Conservation (phyloP, 2,113 vertebrate genomes). For the Equus quagga region DNA sequence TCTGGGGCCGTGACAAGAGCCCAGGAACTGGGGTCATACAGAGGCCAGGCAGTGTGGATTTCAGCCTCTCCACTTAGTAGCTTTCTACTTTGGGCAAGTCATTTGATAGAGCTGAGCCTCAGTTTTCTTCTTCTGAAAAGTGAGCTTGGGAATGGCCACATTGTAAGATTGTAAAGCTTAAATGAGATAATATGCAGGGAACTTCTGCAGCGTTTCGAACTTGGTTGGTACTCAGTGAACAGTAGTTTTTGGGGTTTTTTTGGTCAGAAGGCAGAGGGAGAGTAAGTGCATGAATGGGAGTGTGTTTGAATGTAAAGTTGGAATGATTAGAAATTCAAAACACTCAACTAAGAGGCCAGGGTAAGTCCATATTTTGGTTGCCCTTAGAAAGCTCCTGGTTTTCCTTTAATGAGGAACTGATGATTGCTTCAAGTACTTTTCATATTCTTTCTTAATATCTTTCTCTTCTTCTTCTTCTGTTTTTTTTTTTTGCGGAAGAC, state of each 20-base stretch:
- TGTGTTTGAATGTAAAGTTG: not conserved
- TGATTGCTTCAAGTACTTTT: not conserved
- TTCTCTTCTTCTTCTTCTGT: not conserved
- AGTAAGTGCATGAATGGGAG: not conserved
- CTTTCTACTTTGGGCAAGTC: not conserved
- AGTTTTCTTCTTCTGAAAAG: not conserved
- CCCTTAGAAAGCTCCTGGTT: not conserved
- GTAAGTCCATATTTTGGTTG: not conserved
- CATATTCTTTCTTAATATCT: not conserved
- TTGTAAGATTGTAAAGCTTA: not conserved
- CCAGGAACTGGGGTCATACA: not conserved
- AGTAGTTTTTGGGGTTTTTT: not conserved
- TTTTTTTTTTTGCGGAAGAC: too few species aligned
- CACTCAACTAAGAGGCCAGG: not conserved
- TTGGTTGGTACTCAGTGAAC: not conserved
- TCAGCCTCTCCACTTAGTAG: not conserved
- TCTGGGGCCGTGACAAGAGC: fast-evolving
- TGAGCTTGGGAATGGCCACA: not conserved
- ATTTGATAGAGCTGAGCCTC: not conserved
- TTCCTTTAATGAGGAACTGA: not conserved
- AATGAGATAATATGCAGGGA: not conserved
- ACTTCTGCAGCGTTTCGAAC: not conserved
- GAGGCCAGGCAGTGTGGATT: not conserved
- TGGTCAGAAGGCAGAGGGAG: not conserved
- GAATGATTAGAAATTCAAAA: not conserved